Evolutionary conservation across 2,113 vertebrate species (phyloP), one percentile per base, ranked within the genome.

Genomic region (Vidua macroura): DNA sequence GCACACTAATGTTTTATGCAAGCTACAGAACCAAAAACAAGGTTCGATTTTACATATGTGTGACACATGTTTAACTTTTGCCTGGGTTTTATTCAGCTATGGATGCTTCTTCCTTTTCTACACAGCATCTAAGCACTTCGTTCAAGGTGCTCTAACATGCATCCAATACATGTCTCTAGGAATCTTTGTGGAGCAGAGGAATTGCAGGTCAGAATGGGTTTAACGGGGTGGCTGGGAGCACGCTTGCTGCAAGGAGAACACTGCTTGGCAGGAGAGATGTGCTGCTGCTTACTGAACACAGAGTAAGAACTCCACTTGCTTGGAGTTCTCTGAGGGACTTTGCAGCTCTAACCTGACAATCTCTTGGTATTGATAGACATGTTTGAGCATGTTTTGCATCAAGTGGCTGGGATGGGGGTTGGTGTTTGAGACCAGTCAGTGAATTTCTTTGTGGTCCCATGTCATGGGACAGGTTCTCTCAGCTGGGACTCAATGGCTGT

Each of bases 1-100:
- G 8, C 8, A 2, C 3, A 6, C 21, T 60, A 53, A 25, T 37
- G 18, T 63, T 24, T 59, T 55, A 64, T 82, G 58, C 37, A 82
- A 91, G 49, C 25, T 68, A 23, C 49, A 69, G 43, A 88, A 64
- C 19, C 0, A 0, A 81, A 63, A 48, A 8, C 0, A 0, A 60
- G 37, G 55, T 95, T 95, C 67, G 49, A 31, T 70, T 58, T 13
- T 67, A 60, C 6, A 2, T 21, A 13, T 33, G 8, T 2, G 2
- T 23, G 49, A 51, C 6, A 11, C 9, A 20, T 3, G 5, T n/a
- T 72, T 86, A 78, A 68, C 7, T 83, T 83, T 18, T 48, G 14
- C 11, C 3, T 30, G 33, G 46, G 2, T 20, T 83, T 74, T 64
- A 33, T 43, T 85, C 68, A 79, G 2, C 21, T 81, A 2, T 33